phyloP scores from a whole-genome alignment of 2,888 invertebrate species.

The Ophion ventricosus region DNA sequence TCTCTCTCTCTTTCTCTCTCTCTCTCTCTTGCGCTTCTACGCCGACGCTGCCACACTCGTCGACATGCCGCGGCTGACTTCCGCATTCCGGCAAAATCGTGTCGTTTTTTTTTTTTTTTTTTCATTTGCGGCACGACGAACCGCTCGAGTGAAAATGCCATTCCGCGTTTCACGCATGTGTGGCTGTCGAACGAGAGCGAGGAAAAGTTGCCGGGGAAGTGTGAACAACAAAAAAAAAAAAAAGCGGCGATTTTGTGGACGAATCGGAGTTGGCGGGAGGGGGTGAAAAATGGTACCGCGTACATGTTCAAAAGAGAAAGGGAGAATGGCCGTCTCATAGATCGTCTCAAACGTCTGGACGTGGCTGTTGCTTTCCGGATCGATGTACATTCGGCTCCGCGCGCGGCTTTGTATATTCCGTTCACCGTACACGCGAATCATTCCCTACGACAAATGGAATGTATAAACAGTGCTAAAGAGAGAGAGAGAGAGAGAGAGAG shows the following conservation, averaged over 20 bases:
- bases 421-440: conserved; percentile 2
- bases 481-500: neutral
- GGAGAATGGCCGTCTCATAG: neutral
- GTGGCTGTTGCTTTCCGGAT: conserved; percentile 8
- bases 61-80: conserved; percentile 44
- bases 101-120: conserved; percentile 25
- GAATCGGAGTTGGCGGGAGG: no score
- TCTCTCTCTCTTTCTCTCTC: conserved; percentile 9
- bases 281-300: no score
- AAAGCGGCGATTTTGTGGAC: no score
- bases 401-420: neutral
- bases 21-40: neutral
- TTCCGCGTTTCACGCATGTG: conserved; percentile 1
- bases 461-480: conserved; percentile 56
- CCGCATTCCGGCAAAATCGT: conserved; percentile 31
- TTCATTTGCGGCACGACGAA: conserved; percentile 36
- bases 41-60: conserved; percentile 30
- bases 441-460: conserved; percentile 53
- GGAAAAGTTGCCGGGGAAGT: no score
- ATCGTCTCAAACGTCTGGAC: no score
- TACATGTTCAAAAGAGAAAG: neutral
- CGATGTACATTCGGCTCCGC: neutral
- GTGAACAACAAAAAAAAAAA: no score
- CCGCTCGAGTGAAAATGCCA: conserved; percentile 43
- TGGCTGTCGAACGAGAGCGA: no score